Conservation (phyloP, 2,113 vertebrate genomes). For the Onychostoma macrolepis region DNA sequence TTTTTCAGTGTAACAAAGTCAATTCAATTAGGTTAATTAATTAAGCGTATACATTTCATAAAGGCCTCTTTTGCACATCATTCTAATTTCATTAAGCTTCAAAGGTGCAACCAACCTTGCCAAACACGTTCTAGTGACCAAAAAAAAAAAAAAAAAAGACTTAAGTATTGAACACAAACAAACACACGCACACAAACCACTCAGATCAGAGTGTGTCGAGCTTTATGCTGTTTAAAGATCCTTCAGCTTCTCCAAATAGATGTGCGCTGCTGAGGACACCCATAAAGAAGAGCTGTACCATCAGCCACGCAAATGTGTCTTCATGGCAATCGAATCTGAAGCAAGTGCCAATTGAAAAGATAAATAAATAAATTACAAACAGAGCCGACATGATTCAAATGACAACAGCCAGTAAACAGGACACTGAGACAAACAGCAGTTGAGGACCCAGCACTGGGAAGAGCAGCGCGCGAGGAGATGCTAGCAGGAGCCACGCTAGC, state of each 20-base stretch:
- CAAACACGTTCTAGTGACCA: constrained; percentile 64
- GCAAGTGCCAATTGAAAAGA: constrained; percentile 65
- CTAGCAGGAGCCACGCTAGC: constrained; percentile 51
- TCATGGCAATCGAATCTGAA: constrained; percentile 58
- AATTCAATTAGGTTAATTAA: constrained; percentile 54
- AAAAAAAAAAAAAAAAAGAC: constrained; percentile 59
- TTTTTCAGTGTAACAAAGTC: constrained; percentile 59
- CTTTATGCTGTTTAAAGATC: constrained; percentile 55
- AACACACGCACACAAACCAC: constrained; percentile 37
- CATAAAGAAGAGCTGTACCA: constrained; percentile 55
- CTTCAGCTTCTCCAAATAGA: constrained; percentile 52
- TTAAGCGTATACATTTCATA: constrained; percentile 56
- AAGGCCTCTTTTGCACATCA: constrained; percentile 74
- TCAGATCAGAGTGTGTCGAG: constrained; percentile 45
- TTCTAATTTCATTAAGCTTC: constrained; percentile 69
- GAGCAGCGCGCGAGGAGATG: constrained; percentile 51
- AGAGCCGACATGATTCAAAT: constrained; percentile 51
- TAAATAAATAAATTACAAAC: constrained; percentile 63
- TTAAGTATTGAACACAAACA: constrained; percentile 52
- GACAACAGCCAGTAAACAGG: constrained; percentile 57
- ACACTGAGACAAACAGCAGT: constrained; percentile 61
- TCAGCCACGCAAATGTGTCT: constrained; percentile 56
- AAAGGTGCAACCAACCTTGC: constrained; percentile 74
- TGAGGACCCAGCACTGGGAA: constrained; percentile 54
- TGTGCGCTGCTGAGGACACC: constrained; percentile 66